Conservation (phyloP, 2,113 vertebrate genomes). For the Brachypteracias leptosomus region DNA sequence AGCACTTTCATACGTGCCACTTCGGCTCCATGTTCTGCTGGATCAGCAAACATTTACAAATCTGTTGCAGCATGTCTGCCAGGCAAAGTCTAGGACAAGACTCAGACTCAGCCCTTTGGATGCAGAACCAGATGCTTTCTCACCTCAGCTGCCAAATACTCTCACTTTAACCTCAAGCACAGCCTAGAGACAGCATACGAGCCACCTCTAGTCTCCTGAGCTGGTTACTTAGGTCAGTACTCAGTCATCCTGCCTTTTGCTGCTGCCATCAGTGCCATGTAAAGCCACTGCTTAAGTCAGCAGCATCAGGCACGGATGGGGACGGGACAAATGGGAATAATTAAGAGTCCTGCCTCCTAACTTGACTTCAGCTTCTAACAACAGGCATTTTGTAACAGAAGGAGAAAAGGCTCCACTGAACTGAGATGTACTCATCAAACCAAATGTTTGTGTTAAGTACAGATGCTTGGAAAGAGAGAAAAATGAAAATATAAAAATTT, state of each 20-base stretch:
- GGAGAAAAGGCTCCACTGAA: neutral
- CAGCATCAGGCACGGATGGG: neutral
- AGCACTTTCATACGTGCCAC: fast-evolving
- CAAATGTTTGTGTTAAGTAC: neutral
- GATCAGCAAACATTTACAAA: neutral
- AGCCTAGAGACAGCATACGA: neutral
- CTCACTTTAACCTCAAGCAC: neutral
- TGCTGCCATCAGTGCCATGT: neutral
- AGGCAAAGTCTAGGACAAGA: neutral
- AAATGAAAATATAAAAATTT: constrained; percentile 2
- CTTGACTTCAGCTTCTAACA: neutral
- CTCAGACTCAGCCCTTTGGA: neutral
- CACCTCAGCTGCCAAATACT: neutral
- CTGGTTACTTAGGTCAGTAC: neutral
- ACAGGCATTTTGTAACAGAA: neutral
- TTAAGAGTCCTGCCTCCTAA: neutral
- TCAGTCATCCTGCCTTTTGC: neutral
- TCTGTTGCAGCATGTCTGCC: neutral
- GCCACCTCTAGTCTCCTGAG: neutral
- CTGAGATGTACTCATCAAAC: neutral
- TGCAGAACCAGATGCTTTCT: constrained; percentile 10
- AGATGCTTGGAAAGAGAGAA: constrained; percentile 11
- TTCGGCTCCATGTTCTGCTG: neutral
- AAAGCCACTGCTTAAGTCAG: neutral
- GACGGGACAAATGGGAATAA: neutral